Conservation (phyloP, 2,113 vertebrate species). For the Vombatus ursinus region DNA sequence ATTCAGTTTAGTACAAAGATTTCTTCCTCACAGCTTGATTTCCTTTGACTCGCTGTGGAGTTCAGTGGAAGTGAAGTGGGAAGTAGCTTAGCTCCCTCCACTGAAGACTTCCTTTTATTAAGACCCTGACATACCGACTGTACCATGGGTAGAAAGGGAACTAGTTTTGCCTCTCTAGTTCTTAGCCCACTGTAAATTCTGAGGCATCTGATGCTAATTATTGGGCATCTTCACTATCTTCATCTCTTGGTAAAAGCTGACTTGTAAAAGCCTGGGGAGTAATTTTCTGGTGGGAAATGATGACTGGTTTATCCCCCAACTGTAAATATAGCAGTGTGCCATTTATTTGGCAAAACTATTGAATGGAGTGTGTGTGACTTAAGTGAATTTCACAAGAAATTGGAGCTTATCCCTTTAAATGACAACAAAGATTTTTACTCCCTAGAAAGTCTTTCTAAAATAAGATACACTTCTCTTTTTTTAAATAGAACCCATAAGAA, state of each 20-base stretch:
- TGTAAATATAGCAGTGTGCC: not conserved
- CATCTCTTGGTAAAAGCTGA: not conserved
- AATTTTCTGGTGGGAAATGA: not conserved
- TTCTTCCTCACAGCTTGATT: conserved; percentile 6
- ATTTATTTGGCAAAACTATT: not conserved
- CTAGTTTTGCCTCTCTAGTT: not conserved
- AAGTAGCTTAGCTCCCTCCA: not conserved
- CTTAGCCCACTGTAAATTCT: conserved; percentile 1
- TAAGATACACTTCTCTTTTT: not conserved
- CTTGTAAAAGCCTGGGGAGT: conserved; percentile 10
- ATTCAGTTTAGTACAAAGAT: not conserved
- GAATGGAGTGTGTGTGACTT: not conserved
- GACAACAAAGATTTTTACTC: not conserved
- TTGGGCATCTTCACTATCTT: not conserved
- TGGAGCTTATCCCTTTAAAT: not conserved
- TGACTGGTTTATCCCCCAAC: not conserved
- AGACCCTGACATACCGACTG: not conserved
- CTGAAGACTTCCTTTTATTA: not conserved
- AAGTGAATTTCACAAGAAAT: not conserved
- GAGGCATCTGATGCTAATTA: conserved; percentile 17
- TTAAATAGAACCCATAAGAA: not conserved
- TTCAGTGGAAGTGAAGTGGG: not conserved
- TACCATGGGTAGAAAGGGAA: not conserved
- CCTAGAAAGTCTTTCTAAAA: not conserved
- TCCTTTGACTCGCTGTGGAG: conserved; percentile 10